A percentile compares a stretch with the other conserved stretches of the same genome.
Conservation (phyloP, 1,140 invertebrate genomes). For the Helicoverpa armigera region DNA sequence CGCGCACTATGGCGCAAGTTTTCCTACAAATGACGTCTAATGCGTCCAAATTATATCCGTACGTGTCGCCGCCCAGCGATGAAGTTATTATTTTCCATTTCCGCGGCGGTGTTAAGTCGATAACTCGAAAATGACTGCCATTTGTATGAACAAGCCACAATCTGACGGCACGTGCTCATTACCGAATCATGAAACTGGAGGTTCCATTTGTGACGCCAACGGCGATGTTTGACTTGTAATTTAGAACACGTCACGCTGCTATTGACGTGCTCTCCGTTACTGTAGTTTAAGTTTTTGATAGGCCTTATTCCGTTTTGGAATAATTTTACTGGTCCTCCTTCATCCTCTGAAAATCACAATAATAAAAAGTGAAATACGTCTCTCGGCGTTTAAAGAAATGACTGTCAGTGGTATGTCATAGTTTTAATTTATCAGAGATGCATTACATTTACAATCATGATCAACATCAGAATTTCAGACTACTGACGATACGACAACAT, state of each 20-base stretch:
- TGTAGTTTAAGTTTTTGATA: neutral
- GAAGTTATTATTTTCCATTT: constrained; percentile 86
- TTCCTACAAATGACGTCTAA: constrained; percentile 79
- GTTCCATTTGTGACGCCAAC: constrained; percentile 48
- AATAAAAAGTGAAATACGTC: too few species aligned
- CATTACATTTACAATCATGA: too few species aligned
- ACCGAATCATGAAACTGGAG: constrained; percentile 65
- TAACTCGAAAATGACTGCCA: constrained; percentile 84
- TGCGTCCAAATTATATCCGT: constrained; percentile 80
- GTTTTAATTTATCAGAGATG: too few species aligned
- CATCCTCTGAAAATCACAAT: too few species aligned
- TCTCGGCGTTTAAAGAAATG: too few species aligned
- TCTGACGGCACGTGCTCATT: constrained; percentile 70
- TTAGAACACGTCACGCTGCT: constrained; percentile 45
- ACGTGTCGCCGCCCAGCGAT: constrained; percentile 72
- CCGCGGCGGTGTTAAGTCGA: constrained; percentile 80
- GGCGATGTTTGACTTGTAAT: constrained; percentile 55
- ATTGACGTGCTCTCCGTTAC: neutral
- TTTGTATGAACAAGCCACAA: constrained; percentile 73
- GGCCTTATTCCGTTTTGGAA: neutral
- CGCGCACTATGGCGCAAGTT: constrained; percentile 36
- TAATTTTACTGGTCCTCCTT: neutral
- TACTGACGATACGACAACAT: too few species aligned
- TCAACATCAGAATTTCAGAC: too few species aligned
- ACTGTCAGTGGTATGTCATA: too few species aligned